Evolutionary conservation across 2,113 vertebrate species (phyloP), one percentile per base, ranked within the genome.

Genomic region (Vombatus ursinus): DNA sequence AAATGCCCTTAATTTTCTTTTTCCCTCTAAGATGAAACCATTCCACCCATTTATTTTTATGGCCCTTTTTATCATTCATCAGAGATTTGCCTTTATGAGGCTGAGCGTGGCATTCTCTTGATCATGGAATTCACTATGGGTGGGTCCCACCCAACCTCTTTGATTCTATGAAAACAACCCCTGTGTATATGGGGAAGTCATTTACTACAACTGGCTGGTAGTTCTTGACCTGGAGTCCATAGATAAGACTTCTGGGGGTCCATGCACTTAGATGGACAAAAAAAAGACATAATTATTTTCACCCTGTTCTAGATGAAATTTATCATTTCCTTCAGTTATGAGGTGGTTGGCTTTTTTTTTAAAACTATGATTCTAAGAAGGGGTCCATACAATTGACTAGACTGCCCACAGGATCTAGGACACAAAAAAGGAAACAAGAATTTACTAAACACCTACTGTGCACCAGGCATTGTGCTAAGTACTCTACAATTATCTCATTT

Each of bases 31-130:
- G 95, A 50, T 92, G 54, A 93, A 84, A 91, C 97, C 90, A 96
- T 98, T 97, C 97, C 96, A 97, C 97, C 92, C 97, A 98, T 96
- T 98, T 98, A 94, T 98, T 98, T 98, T 61, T 92, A 96, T 93
- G 92, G 24, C 37, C 44, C 94, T 89, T 95, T 96, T 97, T 98
- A 98, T 96, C 28, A 84, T 98, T 98, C 98, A 97, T 98, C 98
- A 98, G 95, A 97, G 97, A 91, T 96, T 47, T 92, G 97, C 92
- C 96, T 97, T 77, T 31, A 96, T 96, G 94, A 96, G 90, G 93
- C 93, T 97, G 97, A 94, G 96, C 94, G 61, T 92, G 93, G 95
- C 49, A 94, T 95, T 92, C 90, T 10, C 25, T 94, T 97, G 37
- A n/a, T 94, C 97, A 97, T 92, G 95, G 96, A 97, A 93, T 31